A percentile compares a stretch with the other conserved stretches of the same genome.
phyloP scores from a whole-genome alignment of 2,113 vertebrate genomes.

The Hemibagrus wyckioides region DNA sequence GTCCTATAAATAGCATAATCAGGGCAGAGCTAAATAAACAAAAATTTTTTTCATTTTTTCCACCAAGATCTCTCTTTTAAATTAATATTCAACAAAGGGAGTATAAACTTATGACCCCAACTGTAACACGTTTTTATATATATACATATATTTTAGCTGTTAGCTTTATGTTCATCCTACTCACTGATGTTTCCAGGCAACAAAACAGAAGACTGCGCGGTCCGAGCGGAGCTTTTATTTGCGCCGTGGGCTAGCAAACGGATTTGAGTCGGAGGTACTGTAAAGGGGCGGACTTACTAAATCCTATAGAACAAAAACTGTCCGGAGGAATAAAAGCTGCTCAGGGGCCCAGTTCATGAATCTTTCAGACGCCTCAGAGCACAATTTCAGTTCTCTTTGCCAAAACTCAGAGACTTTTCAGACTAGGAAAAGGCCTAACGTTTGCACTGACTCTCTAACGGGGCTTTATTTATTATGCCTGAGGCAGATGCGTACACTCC shows the following conservation, averaged over 20 bases:
- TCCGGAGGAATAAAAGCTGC: background rate
- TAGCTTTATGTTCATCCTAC: background rate
- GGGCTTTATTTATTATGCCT: background rate
- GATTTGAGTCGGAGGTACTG: background rate
- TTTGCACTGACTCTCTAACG: background rate
- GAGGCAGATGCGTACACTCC: background rate
- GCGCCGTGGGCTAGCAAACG: background rate
- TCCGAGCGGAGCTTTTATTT: background rate
- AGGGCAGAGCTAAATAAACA: no score
- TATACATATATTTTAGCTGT: background rate
- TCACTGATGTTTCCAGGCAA: background rate
- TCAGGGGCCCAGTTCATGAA: background rate
- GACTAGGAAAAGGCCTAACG: background rate
- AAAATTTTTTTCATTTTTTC: no score
- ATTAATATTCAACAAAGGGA: no score
- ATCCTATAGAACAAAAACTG: background rate
- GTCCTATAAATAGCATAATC: no score
- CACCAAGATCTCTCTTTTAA: no score
- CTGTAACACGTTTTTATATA: no score
- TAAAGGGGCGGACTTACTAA: slow-evolving; percentile 4
- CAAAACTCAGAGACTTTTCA: background rate
- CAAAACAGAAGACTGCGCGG: background rate
- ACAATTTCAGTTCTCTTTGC: background rate
- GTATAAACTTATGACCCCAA: no score
- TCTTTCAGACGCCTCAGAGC: background rate